Base-by-base conservation (phyloP, 92 coral and sea anemone genomes). In the Desmophyllum pertusum region DNA sequence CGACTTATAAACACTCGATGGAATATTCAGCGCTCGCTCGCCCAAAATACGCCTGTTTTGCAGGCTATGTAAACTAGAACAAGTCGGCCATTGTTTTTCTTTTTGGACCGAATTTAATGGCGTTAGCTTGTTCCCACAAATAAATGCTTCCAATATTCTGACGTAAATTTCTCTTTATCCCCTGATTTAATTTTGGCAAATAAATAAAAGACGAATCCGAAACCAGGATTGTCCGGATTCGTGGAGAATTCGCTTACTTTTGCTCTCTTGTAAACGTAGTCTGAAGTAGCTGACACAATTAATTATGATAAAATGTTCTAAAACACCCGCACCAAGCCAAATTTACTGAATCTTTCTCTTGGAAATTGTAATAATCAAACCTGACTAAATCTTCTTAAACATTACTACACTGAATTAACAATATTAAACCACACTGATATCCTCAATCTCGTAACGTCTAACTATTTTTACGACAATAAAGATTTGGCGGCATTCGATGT, bases 201-300 rank as follows among this genome's bases (percentile, higher is more conserved):
- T 25, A 13, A 35, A 35, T 19, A 11, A 46, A 46, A 46, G 53
- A 73, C 23, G 33, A 65, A 35, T 41, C 45, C 43, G n/a, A 6
- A 48, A 18, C 42, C 27, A 46, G 66, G 42, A 59, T 36, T 37
- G 57, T 57, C 74, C n/a, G 55, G 42, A 23, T 35, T 36, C 13
- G 43, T 38, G 73, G 1, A 29, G 39, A 48, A 18, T 75, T 75
- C 41, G 29, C 19, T 46, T 19, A 33, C 71, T 80, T 67, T 80
- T 80, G 76, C 84, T 80, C 84, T 68, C 84, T 50, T 80, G 84
- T 80, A n/a, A 80, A 80, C 84, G 84, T 66, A 68, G 23, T 78
- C 83, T 41, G 83, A 78, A 38, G 25, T 39, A 27, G 29, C 29
- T 33, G 23, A 9, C 46, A 4, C 52, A n/a, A n/a, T n/a, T n/a